A percentile compares a stretch with the other conserved stretches of the same genome.
Evolutionary conservation across 1,140 invertebrate genomes (phyloP).

Genomic region (Drosophila pectinifera): DNA sequence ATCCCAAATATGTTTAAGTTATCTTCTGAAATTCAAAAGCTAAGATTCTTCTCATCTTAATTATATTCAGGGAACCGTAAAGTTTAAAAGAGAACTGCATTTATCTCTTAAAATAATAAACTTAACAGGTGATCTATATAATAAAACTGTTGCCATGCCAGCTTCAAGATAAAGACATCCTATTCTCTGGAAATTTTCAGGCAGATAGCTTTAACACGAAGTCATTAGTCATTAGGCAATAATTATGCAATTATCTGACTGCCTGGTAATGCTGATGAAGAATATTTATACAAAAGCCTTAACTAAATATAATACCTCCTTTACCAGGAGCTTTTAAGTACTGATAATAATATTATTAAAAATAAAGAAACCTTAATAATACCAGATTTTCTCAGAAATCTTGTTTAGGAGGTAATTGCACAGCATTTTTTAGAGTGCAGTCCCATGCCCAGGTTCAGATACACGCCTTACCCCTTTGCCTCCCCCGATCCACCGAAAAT

Average conservation of each 20-base stretch:
- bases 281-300: background rate
- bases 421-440: conserved; percentile 10
- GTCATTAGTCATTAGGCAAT: background rate
- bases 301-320: no score
- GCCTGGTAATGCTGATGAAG: background rate
- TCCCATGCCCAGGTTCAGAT: conserved; percentile 12
- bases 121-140: background rate
- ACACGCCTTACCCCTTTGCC: conserved; percentile 21
- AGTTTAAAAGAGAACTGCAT: background rate
- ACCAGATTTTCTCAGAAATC: no score
- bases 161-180: background rate
- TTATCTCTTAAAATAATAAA: background rate
- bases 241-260: background rate
- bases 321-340: no score
- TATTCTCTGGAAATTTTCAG: background rate
- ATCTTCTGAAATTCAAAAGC: background rate
- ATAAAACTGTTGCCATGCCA: background rate
- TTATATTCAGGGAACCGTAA: background rate
- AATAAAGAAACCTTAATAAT: background rate
- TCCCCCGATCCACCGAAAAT: conserved; percentile 4
- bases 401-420: no score
- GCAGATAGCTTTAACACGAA: background rate
- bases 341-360: background rate
- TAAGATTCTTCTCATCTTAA: background rate
- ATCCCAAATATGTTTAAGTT: background rate